Evolutionary conservation across 2,113 vertebrate species (phyloP), one percentile per base, ranked within the genome.

Genomic region (Athene cunicularia): DNA sequence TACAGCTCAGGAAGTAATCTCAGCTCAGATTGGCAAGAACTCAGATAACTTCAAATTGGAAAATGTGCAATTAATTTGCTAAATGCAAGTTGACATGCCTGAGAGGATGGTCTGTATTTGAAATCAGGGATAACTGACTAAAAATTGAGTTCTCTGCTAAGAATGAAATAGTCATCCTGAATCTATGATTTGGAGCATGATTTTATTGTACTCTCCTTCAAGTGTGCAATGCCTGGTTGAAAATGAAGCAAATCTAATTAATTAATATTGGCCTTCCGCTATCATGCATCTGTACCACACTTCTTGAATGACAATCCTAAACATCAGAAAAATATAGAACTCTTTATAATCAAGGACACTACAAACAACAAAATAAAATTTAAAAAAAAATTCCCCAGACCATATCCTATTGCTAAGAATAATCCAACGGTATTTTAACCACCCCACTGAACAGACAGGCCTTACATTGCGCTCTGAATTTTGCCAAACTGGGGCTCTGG

Each of bases 231-330:
- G 74, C 50, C 58, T 85, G 53, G 88, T 70, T 93, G 88, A 88
- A 91, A 93, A 95, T 59, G 32, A 91, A 96, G 50, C 55, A 73
- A 96, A 95, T 71, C 86, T 82, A 67, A 91, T 93, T 84, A 97
- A 88, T 90, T 82, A 85, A 80, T 97, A 67, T 70, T 79, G 76
- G 20, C 53, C 73, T 94, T 76, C 76, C 1, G 6, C 70, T 76
- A 76, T 70, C 2, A 0, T 55, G 41, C 77, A 63, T 88, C 58
- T 91, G 70, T 26, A 30, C 35, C 5, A 8, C 7, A 0, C 62
- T 76, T 82, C 85, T 82, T 73, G 86, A 90, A 75, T 39, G 93
- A 70, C 86, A 93, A 66, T 80, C 74, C 62, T 80, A 83, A 93
- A 70, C 71, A 82, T 70, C 47, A 66, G 80, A 82, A 82, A 92